Evolutionary conservation across 2,797 vertebrate species (phyloP), one percentile per base, ranked within the genome.

Genomic region (Lagodon rhomboides): DNA sequence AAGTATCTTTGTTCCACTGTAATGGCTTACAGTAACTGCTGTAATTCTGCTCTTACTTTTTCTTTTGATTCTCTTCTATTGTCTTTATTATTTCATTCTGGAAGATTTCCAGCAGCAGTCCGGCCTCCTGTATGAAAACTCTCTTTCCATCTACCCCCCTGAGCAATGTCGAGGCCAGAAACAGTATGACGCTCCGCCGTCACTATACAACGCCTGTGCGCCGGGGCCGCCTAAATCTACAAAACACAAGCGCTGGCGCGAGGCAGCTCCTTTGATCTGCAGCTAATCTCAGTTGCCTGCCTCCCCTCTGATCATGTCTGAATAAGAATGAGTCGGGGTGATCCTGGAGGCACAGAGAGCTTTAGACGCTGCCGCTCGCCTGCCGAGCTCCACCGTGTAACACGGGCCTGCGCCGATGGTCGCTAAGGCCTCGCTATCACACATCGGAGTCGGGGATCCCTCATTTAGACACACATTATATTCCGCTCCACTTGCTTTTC

Each of bases 231-330:
- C 91, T 93, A 91, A 93, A 93, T 90, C 94, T 92, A 95, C 94
- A 93, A 94, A 95, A 95, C 93, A 94, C 79, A 75, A 93, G 92
- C 81, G 85, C 91, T 91, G 91, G 90, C 91, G 85, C 90, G 90
- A 93, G 92, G 92, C 92, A 87, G 86, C 83, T 89, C 91, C 91
- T 95, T 95, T 95, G 94, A 95, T 95, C 94, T 96, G 89, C 78
- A 80, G 93, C 93, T 96, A 94, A 95, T 96, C 94, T 95, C 92
- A 92, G 93, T 94, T 93, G 93, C 93, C 94, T 95, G 93, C 92
- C 91, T 95, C 94, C 94, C 93, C 93, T 95, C 93, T 94, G 94
- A 95, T 95, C 93, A 89, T 90, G 94, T 95, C 94, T 95, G 94
- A 95, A 94, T 95, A 94, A 93, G 92, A 95, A 95, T 94, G 93